These are phyloP conservation scores for Prietella phreatophila DNA, from an alignment of 2,113 vertebrate genomes.

Conservation along the genomic window DNA sequence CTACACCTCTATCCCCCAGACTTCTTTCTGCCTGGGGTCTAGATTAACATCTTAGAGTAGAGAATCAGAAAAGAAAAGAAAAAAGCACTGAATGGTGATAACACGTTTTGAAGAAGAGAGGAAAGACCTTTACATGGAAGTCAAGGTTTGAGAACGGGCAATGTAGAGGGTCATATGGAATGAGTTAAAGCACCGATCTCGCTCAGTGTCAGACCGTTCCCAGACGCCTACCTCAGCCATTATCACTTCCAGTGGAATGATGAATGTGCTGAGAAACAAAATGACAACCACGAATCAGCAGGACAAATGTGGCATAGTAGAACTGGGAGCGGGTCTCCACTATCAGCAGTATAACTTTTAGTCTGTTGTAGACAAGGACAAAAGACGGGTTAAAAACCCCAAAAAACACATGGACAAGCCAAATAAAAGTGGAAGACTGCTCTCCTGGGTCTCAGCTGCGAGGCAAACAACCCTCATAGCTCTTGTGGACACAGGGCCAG, in stretches of 20 bases:
- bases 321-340: conserved; percentile 8
- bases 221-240: conserved; percentile 59
- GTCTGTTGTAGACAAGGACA: conserved; percentile 22
- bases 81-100: conserved; percentile 29
- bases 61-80: conserved; percentile 4
- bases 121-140: conserved; percentile 42
- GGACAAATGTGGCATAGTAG: conserved; percentile 7
- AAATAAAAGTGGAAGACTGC: conserved; percentile 60
- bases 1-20: conserved; percentile 15
- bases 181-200: conserved; percentile 65
- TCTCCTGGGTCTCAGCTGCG: conserved; percentile 49
- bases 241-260: conserved; percentile 66
- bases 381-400: background rate
- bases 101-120: conserved; percentile 35
- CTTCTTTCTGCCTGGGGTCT: background rate
- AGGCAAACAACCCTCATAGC: background rate
- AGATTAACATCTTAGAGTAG: conserved; percentile 12
- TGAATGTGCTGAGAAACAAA: conserved; percentile 62
- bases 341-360: background rate
- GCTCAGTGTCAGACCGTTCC: conserved; percentile 57
- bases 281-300: conserved; percentile 35
- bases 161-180: conserved; percentile 65
- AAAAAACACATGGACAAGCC: conserved; percentile 62
- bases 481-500: conserved; percentile 20
- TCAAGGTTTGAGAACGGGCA: conserved; percentile 59